Base-by-base conservation (phyloP, 2,113 vertebrate genomes). In the Leptobrachium leishanense region DNA sequence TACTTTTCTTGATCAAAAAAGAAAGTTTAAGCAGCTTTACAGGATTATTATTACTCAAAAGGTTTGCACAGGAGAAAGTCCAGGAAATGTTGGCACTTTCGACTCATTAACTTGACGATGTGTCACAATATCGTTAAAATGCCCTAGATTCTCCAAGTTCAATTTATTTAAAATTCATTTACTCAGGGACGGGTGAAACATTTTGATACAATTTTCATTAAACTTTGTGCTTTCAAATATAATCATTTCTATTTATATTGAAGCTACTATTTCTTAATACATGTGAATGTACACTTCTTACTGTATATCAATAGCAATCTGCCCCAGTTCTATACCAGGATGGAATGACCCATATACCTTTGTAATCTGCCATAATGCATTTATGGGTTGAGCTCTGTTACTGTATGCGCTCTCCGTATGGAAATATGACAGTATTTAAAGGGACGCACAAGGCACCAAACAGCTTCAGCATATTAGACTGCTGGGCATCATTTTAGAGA, bases 111-210 rank as follows among this genome's bases (percentile, higher is more conserved):
- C 68, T 31, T 31, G 66, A 76, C 43, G 40, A 57, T n/a, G 43
- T 68, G 75, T 57, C 65, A 68, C 41, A 46, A 76, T 76, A 76
- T 68, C 68, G 54, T 69, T 76, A 57, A 76, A 76, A 67, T 76
- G 74, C 2, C 75, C 65, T 69, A 68, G 66, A 55, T 76, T 68
- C 41, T 59, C 8, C 39, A 68, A 54, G 31, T 50, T 76, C 40
- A 40, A 12, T 68, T 68, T 68, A 59, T 53, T 43, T 68, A 2
- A 68, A 57, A 68, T 57, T 2, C n/a, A 68, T 43, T 8, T 20
- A 59, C 55, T 68, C 8, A 76, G 15, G 39, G 2, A 59, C 55
- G 53, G 40, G 66, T 76, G 75, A 68, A 9, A 68, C 41, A 57
- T 76, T 68, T 40, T 68, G 3, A 5, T 15, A 10, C 43, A 57